phyloP scores from a whole-genome alignment of 2,888 invertebrate species.

The Amitus sp. region DNA sequence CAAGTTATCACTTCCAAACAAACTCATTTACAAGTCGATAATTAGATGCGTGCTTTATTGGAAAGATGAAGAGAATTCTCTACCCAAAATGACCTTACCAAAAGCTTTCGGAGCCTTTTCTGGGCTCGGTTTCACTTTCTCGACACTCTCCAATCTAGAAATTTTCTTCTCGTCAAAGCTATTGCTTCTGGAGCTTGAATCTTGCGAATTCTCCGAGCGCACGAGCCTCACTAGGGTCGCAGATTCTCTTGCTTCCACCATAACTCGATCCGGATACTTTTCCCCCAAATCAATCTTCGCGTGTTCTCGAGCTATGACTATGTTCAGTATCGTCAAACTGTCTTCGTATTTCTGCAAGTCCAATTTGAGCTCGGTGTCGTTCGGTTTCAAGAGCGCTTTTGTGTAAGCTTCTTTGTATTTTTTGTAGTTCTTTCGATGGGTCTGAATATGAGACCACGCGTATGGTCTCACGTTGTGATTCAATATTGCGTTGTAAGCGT shows the following conservation, averaged over 20 bases:
- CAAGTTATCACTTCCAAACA: too few species aligned
- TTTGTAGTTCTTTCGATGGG: constrained; percentile 76
- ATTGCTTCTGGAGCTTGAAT: constrained; percentile 48
- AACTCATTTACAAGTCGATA: too few species aligned
- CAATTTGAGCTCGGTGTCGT: constrained; percentile 77
- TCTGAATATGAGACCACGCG: constrained; percentile 77
- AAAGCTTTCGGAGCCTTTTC: constrained; percentile 72
- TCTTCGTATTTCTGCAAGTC: constrained; percentile 83
- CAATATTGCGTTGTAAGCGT: constrained; percentile 76
- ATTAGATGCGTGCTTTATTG: too few species aligned
- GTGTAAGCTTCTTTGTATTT: constrained; percentile 78
- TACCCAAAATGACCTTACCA: constrained; percentile 65
- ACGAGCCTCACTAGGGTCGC: constrained; percentile 65
- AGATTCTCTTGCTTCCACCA: constrained; percentile 57
- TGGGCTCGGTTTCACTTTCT: constrained; percentile 36
- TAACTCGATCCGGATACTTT: constrained; percentile 58
- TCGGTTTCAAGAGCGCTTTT: constrained; percentile 75
- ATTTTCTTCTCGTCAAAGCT: constrained; percentile 12
- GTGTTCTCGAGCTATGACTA: constrained; percentile 82
- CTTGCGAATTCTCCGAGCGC: constrained; percentile 68
- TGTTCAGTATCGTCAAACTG: constrained; percentile 76
- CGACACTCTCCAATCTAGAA: constrained; percentile 8
- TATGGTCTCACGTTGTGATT: constrained; percentile 79
- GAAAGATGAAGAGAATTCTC: too few species aligned
- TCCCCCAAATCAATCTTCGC: constrained; percentile 74